These are phyloP conservation scores for Xestobium rufovillosum DNA, from an alignment of 2,888 invertebrate genomes.

Conservation along the genomic window DNA sequence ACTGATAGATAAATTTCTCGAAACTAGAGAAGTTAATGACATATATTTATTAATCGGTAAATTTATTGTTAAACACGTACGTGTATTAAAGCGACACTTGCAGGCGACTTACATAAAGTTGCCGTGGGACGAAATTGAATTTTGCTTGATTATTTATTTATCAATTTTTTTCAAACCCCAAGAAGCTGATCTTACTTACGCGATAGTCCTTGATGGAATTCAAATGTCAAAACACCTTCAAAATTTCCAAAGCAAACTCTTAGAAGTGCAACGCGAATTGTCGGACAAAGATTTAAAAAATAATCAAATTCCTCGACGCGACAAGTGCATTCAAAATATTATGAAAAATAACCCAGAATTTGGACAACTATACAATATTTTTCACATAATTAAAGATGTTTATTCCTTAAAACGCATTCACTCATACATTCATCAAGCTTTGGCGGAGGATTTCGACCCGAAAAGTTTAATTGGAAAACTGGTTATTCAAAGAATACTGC, in stretches of 20 bases:
- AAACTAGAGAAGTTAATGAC: too few species aligned
- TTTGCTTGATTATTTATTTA: not conserved
- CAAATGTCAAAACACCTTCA: not conserved
- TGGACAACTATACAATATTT: not conserved
- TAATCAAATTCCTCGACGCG: not conserved
- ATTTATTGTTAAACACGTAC: too few species aligned
- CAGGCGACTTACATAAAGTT: not conserved
- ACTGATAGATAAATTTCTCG: too few species aligned
- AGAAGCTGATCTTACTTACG: not conserved
- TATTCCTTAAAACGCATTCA: not conserved
- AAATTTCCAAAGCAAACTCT: not conserved
- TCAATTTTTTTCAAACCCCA: not conserved
- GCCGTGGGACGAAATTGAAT: not conserved
- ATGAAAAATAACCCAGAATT: not conserved
- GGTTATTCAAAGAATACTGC: not conserved
- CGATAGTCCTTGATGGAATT: not conserved
- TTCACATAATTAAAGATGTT: slow-evolving; percentile 1
- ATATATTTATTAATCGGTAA: too few species aligned
- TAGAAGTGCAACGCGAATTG: not conserved
- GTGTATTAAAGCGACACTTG: too few species aligned
- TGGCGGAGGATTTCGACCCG: not conserved
- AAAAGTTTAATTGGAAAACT: not conserved
- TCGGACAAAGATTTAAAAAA: too few species aligned
- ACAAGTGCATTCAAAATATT: not conserved
- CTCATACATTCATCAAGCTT: not conserved